Evolutionary conservation across 2,113 vertebrate species (phyloP).

Genomic region (Chiloscyllium plagiosum): DNA sequence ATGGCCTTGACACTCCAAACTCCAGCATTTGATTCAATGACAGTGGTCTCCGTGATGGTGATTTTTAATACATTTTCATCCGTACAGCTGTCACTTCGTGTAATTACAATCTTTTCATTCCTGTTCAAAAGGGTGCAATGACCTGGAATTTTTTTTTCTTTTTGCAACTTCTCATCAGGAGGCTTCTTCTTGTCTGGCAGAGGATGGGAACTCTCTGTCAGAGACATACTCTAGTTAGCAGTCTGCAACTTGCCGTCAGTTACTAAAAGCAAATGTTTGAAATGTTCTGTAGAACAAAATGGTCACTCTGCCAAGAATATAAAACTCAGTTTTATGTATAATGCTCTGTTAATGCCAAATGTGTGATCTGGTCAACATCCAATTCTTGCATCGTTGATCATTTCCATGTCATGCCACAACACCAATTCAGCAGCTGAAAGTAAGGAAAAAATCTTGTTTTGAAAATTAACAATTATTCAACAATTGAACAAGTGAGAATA

Average conservation of each 20-base stretch:
- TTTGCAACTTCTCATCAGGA: constrained; percentile 43
- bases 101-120: constrained; percentile 67
- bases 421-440: constrained; percentile 4
- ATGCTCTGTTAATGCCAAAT: not conserved
- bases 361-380: not conserved
- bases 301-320: not conserved
- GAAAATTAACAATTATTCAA: not conserved
- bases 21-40: constrained; percentile 81
- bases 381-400: not conserved
- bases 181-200: constrained; percentile 32
- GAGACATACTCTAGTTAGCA: constrained; percentile 47
- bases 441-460: not conserved
- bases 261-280: not conserved
- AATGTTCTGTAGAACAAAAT: not conserved
- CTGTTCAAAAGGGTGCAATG: constrained; percentile 57
- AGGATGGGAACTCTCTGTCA: fast-evolving
- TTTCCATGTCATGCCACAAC: not conserved
- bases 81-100: constrained; percentile 63
- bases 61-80: constrained; percentile 80
- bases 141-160: constrained; percentile 47
- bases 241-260: not conserved
- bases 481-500: not conserved
- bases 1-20: constrained; percentile 74
- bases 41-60: constrained; percentile 84
- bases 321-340: not conserved